Evolutionary conservation across 23 tunicate genomes (phyloP), one percentile per base, ranked within the genome.

Genomic region (Styela clava): DNA sequence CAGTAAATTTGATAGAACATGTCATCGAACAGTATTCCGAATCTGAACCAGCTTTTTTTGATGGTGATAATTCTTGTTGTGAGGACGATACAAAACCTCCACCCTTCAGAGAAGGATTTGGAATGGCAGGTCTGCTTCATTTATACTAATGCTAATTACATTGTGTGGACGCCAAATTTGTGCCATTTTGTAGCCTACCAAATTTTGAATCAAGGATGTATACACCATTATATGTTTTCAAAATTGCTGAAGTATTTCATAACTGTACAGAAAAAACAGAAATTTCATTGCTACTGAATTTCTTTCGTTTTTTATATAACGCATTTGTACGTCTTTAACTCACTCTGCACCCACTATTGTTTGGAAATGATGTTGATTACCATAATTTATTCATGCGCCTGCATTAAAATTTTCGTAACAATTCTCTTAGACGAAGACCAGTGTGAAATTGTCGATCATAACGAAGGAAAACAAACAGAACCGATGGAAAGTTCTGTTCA

Each of bases 11-110:
- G 52, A 74, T 93, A 26, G 98, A 93, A 2, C 69, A 68, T 26
- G 98, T 93, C 29, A 71, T 93, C 20, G 85, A 87, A 31, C 92
- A 84, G 63, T 93, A 79, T 79, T 51, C 88, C 0, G 83, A 82
- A 16, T 34, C 33, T 24, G 97, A 91, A 44, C 65, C 81, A 23
- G 81, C 81, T 22, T 1, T 76, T 0, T 44, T 28, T 7, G 64
- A 52, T 7, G 81, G 31, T 37, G 81, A 76, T 35, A 51, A 31
- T 27, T 1, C 37, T 21, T 44, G 56, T 44, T 44, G 7, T 12
- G 26, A 33, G 26, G 81, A 36, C 7, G 81, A 76, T 52, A 26
- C 35, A 23, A 52, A 24, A 22, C 62, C 62, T 21, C 81, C 81
- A 21, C 81, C 81, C 23, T 76, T 76, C n/a, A 18, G 16, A 19